Base-by-base conservation (phyloP, 2,888 invertebrate species). In the Strigamia transsilvanica region DNA sequence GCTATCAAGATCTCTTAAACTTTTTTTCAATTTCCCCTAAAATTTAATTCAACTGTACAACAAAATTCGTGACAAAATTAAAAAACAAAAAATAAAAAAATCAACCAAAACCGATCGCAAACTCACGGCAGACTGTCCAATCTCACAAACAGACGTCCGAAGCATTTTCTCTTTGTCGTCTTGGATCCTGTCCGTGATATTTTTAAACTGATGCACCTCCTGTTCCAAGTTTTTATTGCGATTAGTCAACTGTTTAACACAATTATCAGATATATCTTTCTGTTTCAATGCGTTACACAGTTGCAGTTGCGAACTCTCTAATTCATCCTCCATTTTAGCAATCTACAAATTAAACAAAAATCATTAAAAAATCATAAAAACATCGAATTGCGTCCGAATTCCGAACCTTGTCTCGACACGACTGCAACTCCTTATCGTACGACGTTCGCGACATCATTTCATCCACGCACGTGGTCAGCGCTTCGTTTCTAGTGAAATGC, bases 161-260 rank as follows among this genome's bases (percentile, higher is more conserved):
- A 73, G 73, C 1, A 73, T 0, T 73, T 73, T 27, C n/a, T 73
- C 32, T n/a, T 73, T 73, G 6, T 73, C 73, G 2, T 32, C 73
- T n/a, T 73, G 73, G 27, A 73, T 73, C 7, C 73, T 73, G 38
- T 41, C 79, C 7, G 79, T 42, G 2, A 42, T 79, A 21, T 79
- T 79, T 9, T 79, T 79, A 23, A 79, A n/a, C 18, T 42, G 79
- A 79, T 79, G 42, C 32, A 79, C 1, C 23, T 79, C 79, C 3
- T 79, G 79, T 38, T 79, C 79, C 23, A 79, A 79, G 18, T 13
- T 23, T 79, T 79, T 79, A 79, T 79, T 79, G 5, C 42, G 41
- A 21, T 4, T 12, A 10, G 41, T 41, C 79, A 79, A 79, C 18
- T 42, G 79, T 13, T 18, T 41, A 13, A 79, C 42, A 42, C 42